phyloP scores from a whole-genome alignment of 2,797 vertebrate genomes.

The Aulostomus chinensis region DNA sequence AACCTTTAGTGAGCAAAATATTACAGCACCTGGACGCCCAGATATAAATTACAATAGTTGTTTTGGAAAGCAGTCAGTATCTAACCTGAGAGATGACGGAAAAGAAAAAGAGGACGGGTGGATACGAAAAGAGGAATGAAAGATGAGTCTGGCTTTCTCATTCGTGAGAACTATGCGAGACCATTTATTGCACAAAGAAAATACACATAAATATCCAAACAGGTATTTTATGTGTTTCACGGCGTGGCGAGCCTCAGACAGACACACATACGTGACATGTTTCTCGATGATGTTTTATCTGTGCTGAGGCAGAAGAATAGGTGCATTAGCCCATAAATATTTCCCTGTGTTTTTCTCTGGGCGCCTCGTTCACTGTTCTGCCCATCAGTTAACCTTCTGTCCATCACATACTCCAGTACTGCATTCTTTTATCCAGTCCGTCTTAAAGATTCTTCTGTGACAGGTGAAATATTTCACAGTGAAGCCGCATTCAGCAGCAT shows the following conservation, averaged over 20 bases:
- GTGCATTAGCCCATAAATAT: background rate
- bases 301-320: background rate
- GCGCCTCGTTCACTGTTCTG: constrained; percentile 12
- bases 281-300: background rate
- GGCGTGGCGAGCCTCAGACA: constrained; percentile 1
- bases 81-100: constrained; percentile 28
- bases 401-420: constrained; percentile 4
- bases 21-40: constrained; percentile 12
- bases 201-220: background rate
- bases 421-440: constrained; percentile 2
- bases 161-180: constrained; percentile 35
- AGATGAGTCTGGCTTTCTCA: constrained; percentile 45
- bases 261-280: background rate
- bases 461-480: constrained; percentile 15
- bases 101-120: constrained; percentile 16
- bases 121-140: constrained; percentile 22
- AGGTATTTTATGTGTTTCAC: constrained; percentile 19
- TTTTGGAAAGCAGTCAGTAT: constrained; percentile 43
- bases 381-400: constrained; percentile 25
- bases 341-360: constrained; percentile 1
- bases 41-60: constrained; percentile 39
- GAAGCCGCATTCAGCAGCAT: background rate
- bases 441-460: background rate
- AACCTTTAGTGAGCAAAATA: constrained; percentile 10
- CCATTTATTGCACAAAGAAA: constrained; percentile 14